These are phyloP conservation scores for Blastomussa wellsi DNA, from an alignment of 92 coral and sea anemone species.

Conservation along the genomic window DNA sequence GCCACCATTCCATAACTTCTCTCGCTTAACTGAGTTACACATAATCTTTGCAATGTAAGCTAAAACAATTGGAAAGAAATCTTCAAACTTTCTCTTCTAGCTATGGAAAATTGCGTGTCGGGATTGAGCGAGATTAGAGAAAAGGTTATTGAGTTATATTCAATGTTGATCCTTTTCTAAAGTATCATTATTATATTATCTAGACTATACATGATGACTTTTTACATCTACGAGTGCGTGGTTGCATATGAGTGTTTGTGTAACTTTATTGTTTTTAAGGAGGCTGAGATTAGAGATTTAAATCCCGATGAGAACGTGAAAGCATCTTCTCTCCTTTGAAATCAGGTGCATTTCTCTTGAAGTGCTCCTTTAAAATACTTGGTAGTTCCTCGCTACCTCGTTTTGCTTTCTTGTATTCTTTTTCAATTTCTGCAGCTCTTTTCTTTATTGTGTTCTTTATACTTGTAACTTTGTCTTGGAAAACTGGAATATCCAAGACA, in stretches of 20 bases:
- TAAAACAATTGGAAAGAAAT: neutral
- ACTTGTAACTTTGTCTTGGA: slow-evolving; percentile 73
- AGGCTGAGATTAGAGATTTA: slow-evolving; percentile 21
- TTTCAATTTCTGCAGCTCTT: slow-evolving; percentile 78
- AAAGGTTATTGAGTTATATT: neutral
- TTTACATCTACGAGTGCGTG: neutral
- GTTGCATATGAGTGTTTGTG: neutral
- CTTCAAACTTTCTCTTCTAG: neutral
- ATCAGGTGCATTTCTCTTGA: slow-evolving; percentile 80
- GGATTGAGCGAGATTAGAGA: no score
- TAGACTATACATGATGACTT: neutral
- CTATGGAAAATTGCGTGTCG: no score
- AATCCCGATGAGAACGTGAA: slow-evolving; percentile 45
- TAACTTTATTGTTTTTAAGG: neutral
- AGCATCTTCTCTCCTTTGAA: slow-evolving; percentile 36
- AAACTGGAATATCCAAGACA: slow-evolving; percentile 84
- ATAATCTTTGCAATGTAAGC: neutral
- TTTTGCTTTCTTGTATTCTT: slow-evolving; percentile 71
- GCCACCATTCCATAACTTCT: neutral
- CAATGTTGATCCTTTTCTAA: neutral
- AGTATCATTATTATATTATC: neutral
- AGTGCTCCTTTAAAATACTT: slow-evolving; percentile 89
- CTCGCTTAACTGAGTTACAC: neutral
- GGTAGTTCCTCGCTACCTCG: slow-evolving; percentile 80
- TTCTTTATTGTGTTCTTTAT: slow-evolving; percentile 79